These are phyloP conservation scores for Rhinogobius similis DNA, from an alignment of 2,113 vertebrate genomes.

Conservation along the genomic window DNA sequence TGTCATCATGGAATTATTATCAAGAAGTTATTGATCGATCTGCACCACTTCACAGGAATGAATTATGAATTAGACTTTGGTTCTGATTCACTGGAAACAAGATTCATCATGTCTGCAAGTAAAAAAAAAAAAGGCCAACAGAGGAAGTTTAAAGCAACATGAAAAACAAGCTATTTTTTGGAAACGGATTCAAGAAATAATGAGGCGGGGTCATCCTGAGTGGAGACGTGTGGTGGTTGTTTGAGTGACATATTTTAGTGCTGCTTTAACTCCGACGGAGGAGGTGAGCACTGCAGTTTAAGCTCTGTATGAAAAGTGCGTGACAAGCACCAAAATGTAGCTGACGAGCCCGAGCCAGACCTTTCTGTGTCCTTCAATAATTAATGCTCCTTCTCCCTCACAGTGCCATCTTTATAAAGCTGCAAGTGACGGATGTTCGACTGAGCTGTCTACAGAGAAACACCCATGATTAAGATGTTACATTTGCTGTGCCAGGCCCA, in stretches of 20 bases:
- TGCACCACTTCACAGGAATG: background rate
- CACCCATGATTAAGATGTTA: background rate
- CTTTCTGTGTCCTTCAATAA: constrained; percentile 72
- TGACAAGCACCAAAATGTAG: constrained; percentile 64
- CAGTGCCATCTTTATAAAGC: constrained; percentile 61
- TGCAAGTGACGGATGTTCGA: constrained; percentile 35
- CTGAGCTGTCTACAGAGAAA: constrained; percentile 9
- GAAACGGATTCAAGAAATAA: background rate
- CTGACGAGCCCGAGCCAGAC: constrained; percentile 62
- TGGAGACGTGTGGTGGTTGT: background rate
- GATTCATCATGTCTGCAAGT: background rate
- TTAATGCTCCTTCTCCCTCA: constrained; percentile 69
- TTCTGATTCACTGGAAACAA: background rate
- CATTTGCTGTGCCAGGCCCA: background rate
- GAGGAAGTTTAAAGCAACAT: background rate
- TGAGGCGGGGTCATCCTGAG: background rate
- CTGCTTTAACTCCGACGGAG: background rate
- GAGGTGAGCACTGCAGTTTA: background rate
- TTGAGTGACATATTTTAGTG: background rate
- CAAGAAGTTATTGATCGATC: background rate
- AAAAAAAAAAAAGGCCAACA: background rate
- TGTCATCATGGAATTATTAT: background rate
- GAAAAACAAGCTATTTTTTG: too few species aligned
- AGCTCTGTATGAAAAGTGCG: constrained; percentile 30
- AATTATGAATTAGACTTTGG: background rate